A percentile compares a stretch with the other conserved stretches of the same genome.
phyloP scores from a whole-genome alignment of 2,888 invertebrate genomes.

The Tholera decimalis region DNA sequence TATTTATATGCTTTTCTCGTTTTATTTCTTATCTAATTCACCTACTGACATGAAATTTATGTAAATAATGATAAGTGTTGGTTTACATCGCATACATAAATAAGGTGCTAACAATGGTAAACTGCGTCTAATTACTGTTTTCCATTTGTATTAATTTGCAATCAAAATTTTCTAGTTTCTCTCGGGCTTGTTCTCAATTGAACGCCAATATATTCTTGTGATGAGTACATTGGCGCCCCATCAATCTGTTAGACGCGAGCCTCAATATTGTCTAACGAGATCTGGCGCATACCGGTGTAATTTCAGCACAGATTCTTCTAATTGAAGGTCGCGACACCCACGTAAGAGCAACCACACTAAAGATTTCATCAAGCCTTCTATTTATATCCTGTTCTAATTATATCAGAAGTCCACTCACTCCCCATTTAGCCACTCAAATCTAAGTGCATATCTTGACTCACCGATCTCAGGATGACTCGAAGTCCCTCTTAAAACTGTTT shows the following conservation, averaged over 20 bases:
- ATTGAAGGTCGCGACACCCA: constrained; percentile 86
- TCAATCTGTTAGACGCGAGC: constrained; percentile 74
- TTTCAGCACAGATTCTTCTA: constrained; percentile 76
- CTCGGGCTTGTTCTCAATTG: constrained; percentile 70
- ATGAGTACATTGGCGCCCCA: constrained; percentile 75
- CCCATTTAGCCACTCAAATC: constrained; percentile 76
- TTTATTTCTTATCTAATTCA: constrained; percentile 80
- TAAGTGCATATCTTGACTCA: constrained; percentile 76
- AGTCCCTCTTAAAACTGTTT: constrained; percentile 64
- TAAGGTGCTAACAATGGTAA: constrained; percentile 63
- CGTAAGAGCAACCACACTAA: constrained; percentile 72
- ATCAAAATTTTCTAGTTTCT: constrained; percentile 59
- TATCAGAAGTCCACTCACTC: constrained; percentile 77
- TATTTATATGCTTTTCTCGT: constrained; percentile 75
- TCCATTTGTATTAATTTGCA: constrained; percentile 68
- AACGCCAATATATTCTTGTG: constrained; percentile 66
- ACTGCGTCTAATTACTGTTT: constrained; percentile 69
- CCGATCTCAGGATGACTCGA: constrained; percentile 60
- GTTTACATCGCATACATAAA: constrained; percentile 74
- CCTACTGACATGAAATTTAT: constrained; percentile 80
- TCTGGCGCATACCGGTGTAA: constrained; percentile 76
- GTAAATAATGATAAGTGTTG: constrained; percentile 74
- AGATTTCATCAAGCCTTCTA: constrained; percentile 80
- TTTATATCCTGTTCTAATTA: constrained; percentile 85
- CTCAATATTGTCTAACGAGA: constrained; percentile 70